Conservation (phyloP, 2,113 vertebrate genomes). For the Erythrolamprus reginae region DNA sequence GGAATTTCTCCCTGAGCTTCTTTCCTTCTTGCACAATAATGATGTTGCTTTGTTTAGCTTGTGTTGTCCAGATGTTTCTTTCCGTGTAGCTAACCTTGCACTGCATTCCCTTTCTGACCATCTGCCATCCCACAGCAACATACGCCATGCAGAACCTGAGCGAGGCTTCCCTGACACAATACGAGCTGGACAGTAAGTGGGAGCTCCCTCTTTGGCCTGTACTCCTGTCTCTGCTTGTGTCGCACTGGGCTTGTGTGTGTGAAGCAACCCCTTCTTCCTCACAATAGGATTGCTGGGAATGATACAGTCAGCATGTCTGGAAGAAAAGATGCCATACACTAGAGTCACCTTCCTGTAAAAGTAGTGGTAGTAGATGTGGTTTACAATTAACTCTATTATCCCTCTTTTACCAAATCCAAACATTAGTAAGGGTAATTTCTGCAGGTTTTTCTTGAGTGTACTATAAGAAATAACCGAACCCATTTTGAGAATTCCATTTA, state of each 20-base stretch:
- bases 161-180: slow-evolving; percentile 82
- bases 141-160: slow-evolving; percentile 87
- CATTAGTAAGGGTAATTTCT: neutral
- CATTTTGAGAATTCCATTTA: neutral
- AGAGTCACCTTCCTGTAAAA: neutral
- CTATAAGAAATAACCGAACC: neutral
- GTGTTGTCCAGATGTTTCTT: neutral
- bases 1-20: neutral
- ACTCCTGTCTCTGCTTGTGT: neutral
- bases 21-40: neutral
- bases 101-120: slow-evolving; percentile 27
- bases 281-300: neutral
- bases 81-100: neutral
- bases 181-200: slow-evolving; percentile 92
- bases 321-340: neutral
- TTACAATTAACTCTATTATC: neutral
- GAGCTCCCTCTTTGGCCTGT: rapidly evolving
- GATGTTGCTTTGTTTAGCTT: neutral
- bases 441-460: neutral
- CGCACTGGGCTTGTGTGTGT: neutral
- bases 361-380: neutral
- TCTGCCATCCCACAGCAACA: slow-evolving; percentile 66
- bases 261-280: neutral
- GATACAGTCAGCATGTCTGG: neutral
- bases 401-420: neutral